Evolutionary conservation across 2,888 invertebrate species (phyloP), one percentile per base, ranked within the genome.

Genomic region (Drosophila picticornis): DNA sequence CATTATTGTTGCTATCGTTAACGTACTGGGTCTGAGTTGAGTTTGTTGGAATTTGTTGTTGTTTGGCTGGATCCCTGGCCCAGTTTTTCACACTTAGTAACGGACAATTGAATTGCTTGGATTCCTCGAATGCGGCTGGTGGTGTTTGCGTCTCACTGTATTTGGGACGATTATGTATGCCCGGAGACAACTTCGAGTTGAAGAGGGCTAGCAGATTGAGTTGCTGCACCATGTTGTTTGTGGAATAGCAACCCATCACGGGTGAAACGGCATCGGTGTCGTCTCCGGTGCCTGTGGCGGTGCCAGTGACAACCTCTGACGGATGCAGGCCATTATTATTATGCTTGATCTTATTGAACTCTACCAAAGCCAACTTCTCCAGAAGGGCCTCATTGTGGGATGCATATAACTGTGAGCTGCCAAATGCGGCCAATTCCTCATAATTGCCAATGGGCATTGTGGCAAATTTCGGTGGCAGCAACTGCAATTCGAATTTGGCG

Each of bases 151-250:
- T 2, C 19, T 74, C 72, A 43, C 78, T 66, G 5, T 52, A 56
- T 9, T 73, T 82, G 38, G 10, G 48, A 61, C 46, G 52, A 61
- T 50, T 55, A 25, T 48, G 48, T 71, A 73, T 77, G 19, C 25
- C 46, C 46, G 86, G 67, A 1, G 90, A 79, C 50, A 92, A 53
- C 66, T 85, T 92, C 1, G 92, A 85, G 88, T 94, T 94, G 6
- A 95, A 93, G 75, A 95, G 94, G 22, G 95, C 95, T 71, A 95
- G 93, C 32, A 95, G 91, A 46, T 94, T 94, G 4, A 92, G 80
- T 81, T 95, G 95, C 56, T 94, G 94, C 32, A 95, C 94, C 76
- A 95, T 84, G 11, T 83, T 85, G 34, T 81, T 81, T 10, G 76
- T 72, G 10, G 95, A 86, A 94, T 94, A 88, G 93, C 93, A 88